These are phyloP conservation scores for Aquatica leii DNA, from an alignment of 2,888 invertebrate species.

Conservation along the genomic window DNA sequence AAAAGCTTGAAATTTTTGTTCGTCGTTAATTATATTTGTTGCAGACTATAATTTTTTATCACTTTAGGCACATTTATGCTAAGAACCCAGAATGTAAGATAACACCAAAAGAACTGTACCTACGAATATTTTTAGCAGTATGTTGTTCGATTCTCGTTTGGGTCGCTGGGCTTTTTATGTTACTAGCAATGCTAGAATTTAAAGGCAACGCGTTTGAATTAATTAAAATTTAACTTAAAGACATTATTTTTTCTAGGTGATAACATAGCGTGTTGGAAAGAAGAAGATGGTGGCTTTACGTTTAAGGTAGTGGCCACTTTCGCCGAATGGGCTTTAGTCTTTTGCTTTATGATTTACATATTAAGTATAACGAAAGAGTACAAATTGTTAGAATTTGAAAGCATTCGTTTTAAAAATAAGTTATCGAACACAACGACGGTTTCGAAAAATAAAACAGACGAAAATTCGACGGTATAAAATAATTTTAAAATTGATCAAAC, in stretches of 20 bases:
- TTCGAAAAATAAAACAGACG: neutral
- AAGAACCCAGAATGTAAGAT: slow-evolving; percentile 1
- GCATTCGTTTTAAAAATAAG: slow-evolving; percentile 14
- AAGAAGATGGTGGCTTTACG: slow-evolving; percentile 18
- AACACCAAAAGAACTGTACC: neutral
- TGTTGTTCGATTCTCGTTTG: neutral
- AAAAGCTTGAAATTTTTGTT: neutral
- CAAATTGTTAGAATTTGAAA: slow-evolving; percentile 19
- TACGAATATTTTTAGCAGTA: slow-evolving; percentile 1
- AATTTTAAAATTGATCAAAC: too few relatives aligned
- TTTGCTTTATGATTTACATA: slow-evolving; percentile 1
- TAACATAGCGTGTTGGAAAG: slow-evolving; percentile 21
- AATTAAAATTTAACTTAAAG: too few relatives aligned
- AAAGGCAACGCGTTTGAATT: neutral
- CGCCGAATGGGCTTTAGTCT: slow-evolving; percentile 20
- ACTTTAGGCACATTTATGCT: neutral
- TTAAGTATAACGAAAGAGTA: slow-evolving; percentile 20
- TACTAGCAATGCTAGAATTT: slow-evolving; percentile 5
- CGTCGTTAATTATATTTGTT: neutral
- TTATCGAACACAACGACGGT: neutral
- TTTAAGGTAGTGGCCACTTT: slow-evolving; percentile 15
- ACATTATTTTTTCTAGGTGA: slow-evolving; percentile 10
- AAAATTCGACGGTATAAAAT: neutral
- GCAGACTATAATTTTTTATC: slow-evolving; percentile 17
- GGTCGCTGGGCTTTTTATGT: slow-evolving; percentile 1